These are phyloP conservation scores for Ibycter americanus DNA, from an alignment of 2,797 vertebrate species.

Conservation along the genomic window DNA sequence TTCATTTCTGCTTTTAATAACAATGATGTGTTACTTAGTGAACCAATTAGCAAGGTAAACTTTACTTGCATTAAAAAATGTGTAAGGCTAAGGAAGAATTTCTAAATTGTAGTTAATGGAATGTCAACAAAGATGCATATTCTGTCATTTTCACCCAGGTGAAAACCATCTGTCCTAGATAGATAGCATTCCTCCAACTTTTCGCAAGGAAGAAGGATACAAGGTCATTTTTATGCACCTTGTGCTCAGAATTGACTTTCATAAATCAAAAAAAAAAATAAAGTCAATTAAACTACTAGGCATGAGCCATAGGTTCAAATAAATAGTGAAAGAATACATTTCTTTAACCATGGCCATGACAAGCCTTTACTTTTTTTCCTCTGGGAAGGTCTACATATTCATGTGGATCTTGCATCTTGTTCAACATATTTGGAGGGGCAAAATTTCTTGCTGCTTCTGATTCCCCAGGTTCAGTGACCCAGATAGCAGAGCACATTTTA, in stretches of 20 bases:
- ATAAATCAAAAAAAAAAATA: no score
- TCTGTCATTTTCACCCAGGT: slow-evolving; percentile 61
- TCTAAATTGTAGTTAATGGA: slow-evolving; percentile 69
- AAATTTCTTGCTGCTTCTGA: neutral
- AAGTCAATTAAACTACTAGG: slow-evolving; percentile 26
- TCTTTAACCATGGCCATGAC: neutral
- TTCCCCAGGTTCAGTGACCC: neutral
- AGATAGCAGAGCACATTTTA: neutral
- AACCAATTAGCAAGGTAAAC: slow-evolving; percentile 64
- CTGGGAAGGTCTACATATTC: neutral
- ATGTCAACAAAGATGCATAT: slow-evolving; percentile 69
- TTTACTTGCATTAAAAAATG: slow-evolving; percentile 38
- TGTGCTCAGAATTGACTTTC: slow-evolving; percentile 17
- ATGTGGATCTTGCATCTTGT: neutral
- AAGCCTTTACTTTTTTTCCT: neutral
- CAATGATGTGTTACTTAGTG: slow-evolving; percentile 59
- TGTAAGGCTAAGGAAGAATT: neutral
- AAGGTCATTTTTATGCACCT: slow-evolving; percentile 47
- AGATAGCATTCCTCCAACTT: slow-evolving; percentile 51
- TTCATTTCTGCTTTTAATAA: slow-evolving; percentile 58
- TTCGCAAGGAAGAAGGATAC: slow-evolving; percentile 13
- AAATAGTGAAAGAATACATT: neutral
- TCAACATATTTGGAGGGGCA: neutral
- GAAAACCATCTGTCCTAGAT: slow-evolving; percentile 59
- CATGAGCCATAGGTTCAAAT: neutral